phyloP scores from a whole-genome alignment of 2,888 invertebrate genomes.

The Brachyptera putata region DNA sequence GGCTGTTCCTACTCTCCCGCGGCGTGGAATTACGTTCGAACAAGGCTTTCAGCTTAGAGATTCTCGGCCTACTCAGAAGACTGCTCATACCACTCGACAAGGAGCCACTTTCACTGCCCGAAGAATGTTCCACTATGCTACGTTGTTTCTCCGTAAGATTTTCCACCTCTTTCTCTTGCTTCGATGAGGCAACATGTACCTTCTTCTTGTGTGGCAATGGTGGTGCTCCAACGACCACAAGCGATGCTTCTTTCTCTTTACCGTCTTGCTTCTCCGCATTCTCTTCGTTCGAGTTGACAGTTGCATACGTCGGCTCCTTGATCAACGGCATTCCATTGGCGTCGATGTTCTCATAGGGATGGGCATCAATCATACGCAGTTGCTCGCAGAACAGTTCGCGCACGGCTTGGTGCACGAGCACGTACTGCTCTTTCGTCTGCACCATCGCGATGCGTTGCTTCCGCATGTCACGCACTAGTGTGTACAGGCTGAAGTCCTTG shows the following conservation, averaged over 20 bases:
- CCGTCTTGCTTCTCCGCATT: conserved; percentile 39
- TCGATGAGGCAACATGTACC: conserved; percentile 36
- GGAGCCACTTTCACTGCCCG: conserved; percentile 25
- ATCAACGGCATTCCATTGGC: conserved; percentile 43
- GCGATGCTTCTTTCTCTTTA: conserved; percentile 33
- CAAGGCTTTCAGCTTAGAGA: conserved; percentile 42
- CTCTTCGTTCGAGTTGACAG: conserved; percentile 34
- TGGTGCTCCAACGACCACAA: conserved; percentile 34
- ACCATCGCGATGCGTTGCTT: conserved; percentile 53
- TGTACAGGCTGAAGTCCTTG: conserved; percentile 48
- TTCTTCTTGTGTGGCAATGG: conserved; percentile 39
- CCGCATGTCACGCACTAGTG: conserved; percentile 51
- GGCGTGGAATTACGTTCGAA: conserved; percentile 39
- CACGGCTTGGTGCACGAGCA: conserved; percentile 52
- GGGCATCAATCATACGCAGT: conserved; percentile 50
- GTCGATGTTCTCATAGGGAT: conserved; percentile 52
- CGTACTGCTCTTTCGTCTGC: conserved; percentile 53
- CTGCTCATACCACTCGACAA: conserved; percentile 18
- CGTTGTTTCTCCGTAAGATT: conserved; percentile 39
- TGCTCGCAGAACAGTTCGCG: conserved; percentile 51
- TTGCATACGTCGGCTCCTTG: conserved; percentile 40
- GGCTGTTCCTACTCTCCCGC: conserved; percentile 32
- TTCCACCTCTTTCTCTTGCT: conserved; percentile 41
- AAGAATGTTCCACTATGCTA: conserved; percentile 33
- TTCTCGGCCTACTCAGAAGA: conserved; percentile 40